phyloP scores from a whole-genome alignment of 2,888 invertebrate species.

The Didymodactylos carnosus region DNA sequence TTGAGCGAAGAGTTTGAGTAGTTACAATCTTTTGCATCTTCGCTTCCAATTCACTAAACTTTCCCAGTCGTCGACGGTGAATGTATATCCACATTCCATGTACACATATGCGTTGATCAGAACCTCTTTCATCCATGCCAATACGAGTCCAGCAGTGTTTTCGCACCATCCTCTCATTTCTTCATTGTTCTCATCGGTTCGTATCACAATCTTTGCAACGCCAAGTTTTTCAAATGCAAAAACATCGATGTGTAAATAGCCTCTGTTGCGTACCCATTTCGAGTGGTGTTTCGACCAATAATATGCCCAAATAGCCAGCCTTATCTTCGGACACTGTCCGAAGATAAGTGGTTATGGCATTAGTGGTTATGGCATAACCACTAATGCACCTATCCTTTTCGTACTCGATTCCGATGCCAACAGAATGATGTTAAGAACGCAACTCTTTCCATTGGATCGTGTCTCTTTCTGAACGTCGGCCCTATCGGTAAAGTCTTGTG shows the following conservation, averaged over 20 bases:
- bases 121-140: neutral
- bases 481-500: neutral
- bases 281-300: neutral
- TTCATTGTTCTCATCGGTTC: neutral
- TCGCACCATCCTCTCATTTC: neutral
- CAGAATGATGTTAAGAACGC: neutral
- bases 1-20: too few species aligned
- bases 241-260: neutral
- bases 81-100: neutral
- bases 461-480: neutral
- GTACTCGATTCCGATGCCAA: neutral
- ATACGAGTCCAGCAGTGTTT: neutral
- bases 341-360: too few species aligned
- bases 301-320: neutral
- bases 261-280: neutral
- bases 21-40: too few species aligned
- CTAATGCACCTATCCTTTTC: neutral
- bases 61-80: neutral
- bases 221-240: neutral
- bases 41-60: too few species aligned
- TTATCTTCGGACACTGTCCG: too few species aligned
- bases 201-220: neutral
- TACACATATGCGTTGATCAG: neutral
- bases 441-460: neutral
- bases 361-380: neutral